Conservation (phyloP, 2,888 invertebrate genomes). For the Zaprionus lineosus region DNA sequence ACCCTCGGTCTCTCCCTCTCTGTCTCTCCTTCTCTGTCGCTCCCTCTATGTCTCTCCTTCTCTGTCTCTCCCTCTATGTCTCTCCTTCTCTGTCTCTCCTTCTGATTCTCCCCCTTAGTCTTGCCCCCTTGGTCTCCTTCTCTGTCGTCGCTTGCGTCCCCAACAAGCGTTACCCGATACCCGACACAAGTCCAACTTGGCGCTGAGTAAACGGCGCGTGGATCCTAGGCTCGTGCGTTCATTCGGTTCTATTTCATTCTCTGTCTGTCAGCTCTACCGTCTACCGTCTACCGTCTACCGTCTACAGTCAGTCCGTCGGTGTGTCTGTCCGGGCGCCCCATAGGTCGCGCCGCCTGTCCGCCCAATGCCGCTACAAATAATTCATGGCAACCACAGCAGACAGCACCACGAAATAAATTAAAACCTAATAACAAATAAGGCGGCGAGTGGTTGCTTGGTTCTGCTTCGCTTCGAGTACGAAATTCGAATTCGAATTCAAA, state of each 20-base stretch:
- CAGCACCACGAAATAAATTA: constrained; percentile 78
- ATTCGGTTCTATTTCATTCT: constrained; percentile 39
- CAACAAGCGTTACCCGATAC: too few species aligned
- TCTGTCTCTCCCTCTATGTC: too few species aligned
- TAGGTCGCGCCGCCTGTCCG: constrained; percentile 65
- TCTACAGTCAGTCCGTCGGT: constrained; percentile 16
- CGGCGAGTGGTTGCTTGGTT: constrained; percentile 41
- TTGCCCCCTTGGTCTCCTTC: too few species aligned
- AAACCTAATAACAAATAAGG: constrained; percentile 79
- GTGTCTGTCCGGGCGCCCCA: constrained; percentile 37
- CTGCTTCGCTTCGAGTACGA: not conserved
- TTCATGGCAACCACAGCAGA: constrained; percentile 69
- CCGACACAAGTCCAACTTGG: constrained; percentile 41
- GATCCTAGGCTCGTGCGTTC: constrained; percentile 57
- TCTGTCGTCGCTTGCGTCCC: too few species aligned
- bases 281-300: too few species aligned
- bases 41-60: too few species aligned
- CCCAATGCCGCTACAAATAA: constrained; percentile 73
- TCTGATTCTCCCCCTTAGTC: too few species aligned
- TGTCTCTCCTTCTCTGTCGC: too few species aligned
- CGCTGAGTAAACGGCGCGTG: constrained; percentile 59
- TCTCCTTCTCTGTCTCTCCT: too few species aligned
- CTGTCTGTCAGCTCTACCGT: constrained; percentile 22
- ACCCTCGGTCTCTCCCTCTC: too few species aligned
- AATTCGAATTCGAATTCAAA: constrained; percentile 11